Evolutionary conservation across 1,140 invertebrate species (phyloP).

Genomic region (Protaetia brevitarsis): DNA sequence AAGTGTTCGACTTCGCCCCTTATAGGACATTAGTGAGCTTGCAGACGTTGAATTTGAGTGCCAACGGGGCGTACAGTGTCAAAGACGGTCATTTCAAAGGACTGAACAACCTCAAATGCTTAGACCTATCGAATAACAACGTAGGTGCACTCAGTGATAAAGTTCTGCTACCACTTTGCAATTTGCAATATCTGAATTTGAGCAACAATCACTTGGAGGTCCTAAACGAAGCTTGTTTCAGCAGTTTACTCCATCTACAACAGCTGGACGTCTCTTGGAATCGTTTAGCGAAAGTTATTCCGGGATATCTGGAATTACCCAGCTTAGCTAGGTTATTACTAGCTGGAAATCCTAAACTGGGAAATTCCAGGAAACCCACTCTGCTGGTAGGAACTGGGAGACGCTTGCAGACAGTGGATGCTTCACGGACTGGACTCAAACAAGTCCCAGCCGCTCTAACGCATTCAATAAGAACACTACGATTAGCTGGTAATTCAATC

Average conservation of each 20-base stretch:
- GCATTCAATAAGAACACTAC: constrained; percentile 75
- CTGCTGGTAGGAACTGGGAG: constrained; percentile 67
- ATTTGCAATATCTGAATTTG: constrained; percentile 68
- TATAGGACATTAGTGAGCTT: constrained; percentile 48
- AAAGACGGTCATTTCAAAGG: constrained; percentile 53
- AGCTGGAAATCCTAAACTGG: constrained; percentile 66
- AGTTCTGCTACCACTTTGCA: constrained; percentile 56
- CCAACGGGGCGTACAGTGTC: constrained; percentile 55
- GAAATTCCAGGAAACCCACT: constrained; percentile 57
- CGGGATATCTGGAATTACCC: constrained; percentile 70
- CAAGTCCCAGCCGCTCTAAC: constrained; percentile 81
- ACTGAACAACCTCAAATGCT: constrained; percentile 48
- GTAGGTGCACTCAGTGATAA: constrained; percentile 58
- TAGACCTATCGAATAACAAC: constrained; percentile 65
- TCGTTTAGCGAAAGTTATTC: constrained; percentile 63
- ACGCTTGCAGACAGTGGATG: constrained; percentile 74
- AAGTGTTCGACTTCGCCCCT: constrained; percentile 25
- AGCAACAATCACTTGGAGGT: constrained; percentile 64
- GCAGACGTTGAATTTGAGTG: constrained; percentile 54
- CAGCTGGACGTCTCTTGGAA: constrained; percentile 81
- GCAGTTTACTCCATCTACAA: constrained; percentile 63
- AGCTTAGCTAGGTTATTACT: constrained; percentile 74
- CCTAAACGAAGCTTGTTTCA: constrained; percentile 59
- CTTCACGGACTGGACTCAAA: constrained; percentile 73
- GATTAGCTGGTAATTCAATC: constrained; percentile 68